Evolutionary conservation across 2,113 vertebrate species (phyloP), one percentile per base, ranked within the genome.

Genomic region (Arizona elegans): DNA sequence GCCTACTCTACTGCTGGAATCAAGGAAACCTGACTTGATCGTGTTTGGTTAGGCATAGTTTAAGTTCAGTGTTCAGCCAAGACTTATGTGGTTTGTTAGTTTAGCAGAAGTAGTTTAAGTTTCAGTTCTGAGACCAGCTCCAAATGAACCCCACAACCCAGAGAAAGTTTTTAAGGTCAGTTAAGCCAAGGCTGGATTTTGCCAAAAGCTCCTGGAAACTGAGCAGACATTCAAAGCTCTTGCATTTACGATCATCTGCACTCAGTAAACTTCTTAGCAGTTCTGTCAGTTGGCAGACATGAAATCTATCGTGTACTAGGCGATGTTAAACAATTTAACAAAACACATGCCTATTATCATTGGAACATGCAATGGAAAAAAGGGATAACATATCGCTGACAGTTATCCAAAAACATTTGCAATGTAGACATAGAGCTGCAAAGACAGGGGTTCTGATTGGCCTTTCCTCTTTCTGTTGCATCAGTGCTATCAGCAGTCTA

Each of bases 381-480:
- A 26, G 0, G 65, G 53, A 8, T 94, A 19, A 87, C 95, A 95
- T 92, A 90, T 15, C 17, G 5, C 50, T 89, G 92, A 90, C 24
- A 93, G 95, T 26, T 87, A 24, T 86, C 56, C 56, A 93, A 94
- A 91, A 93, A 0, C 15, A 56, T 88, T 96, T 86, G 93, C 95
- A 96, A 93, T 91, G 88, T 58, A 94, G 89, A 87, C 92, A 62
- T 62, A 92, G 92, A 95, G 91, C 43, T 93, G 43, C 24, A 92
- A 89, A 58, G n/a, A 50, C 85, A 86, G 24, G 93, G 94, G 56
- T 90, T 89, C 50, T n/a, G 92, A 91, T 70, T 92, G 92, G 91
- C 95, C 94, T 26, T 52, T 50, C 21, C 59, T 19, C 8, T 38
- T 50, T 95, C 70, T 0, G 0, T 19, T 87, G 59, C 70, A 90